Base-by-base conservation (phyloP, 2,888 invertebrate genomes). In the Tachystola acroxantha region DNA sequence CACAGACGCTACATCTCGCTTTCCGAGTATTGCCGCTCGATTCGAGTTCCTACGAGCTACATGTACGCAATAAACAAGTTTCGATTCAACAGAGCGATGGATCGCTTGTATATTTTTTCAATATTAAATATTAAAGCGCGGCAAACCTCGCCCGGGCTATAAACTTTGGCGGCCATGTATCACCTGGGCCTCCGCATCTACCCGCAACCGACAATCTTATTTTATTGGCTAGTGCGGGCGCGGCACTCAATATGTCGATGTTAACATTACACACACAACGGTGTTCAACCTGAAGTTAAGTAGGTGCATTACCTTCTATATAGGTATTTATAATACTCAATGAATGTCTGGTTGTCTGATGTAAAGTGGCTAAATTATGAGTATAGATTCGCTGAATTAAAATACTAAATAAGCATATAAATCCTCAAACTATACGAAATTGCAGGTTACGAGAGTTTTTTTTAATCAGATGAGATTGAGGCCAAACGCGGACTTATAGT, bases 111-210 rank as follows among this genome's bases (percentile, higher is more conserved):
- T 76, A 14, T 76, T 77, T 77, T 78, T 74, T 69, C 70, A 70
- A 73, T 77, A 78, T 76, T 73, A 79, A 77, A 76, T 80, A 79
- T 81, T 82, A 74, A 84, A 74, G 67, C 52, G 69, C 71, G 70
- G 74, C 64, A 77, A 80, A 78, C 79, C 81, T 75, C 77, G 62
- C 71, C 57, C 63, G 52, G 46, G 70, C 78, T 69, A 79, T 85
- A 84, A 85, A 81, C 58, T 76, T 73, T 50, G 70, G 63, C 72
- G 70, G 65, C 67, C 64, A 74, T 78, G 79, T 68, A 80, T 82
- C 82, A 82, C 78, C 75, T 76, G 79, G 68, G 72, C 62, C 72
- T 63, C 59, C 62, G 52, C 48, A 55, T 63, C 56, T 52, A 53
- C 61, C 60, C 65, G 60, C 62, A 60, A 63, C 75, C 73, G 67